Percentiles rank a stretch among this genome's conserved stretches.
These are phyloP conservation scores for Ciconia nigra DNA, from an alignment of 2,797 vertebrate genomes.

Conservation along the genomic window DNA sequence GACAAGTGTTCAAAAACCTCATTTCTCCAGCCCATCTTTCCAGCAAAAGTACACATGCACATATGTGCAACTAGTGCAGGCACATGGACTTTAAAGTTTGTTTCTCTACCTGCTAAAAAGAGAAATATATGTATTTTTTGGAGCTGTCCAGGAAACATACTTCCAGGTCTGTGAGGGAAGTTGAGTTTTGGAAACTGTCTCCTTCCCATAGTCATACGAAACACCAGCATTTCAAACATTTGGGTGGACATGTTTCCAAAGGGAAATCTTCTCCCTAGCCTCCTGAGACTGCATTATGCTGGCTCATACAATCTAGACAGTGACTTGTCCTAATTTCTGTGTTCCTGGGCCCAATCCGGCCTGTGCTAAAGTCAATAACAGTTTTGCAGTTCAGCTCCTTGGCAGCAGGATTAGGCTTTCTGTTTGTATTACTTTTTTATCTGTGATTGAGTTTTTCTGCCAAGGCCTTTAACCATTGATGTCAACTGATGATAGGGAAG, in stretches of 20 bases:
- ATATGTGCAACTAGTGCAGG: neutral
- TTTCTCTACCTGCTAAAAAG: neutral
- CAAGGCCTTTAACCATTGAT: neutral
- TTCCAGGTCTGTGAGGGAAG: neutral
- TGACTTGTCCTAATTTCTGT: neutral
- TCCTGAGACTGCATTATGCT: neutral
- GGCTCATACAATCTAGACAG: neutral
- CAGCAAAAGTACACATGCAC: neutral
- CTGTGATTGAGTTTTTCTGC: constrained; percentile 1
- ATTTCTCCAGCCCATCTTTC: neutral
- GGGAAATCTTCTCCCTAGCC: neutral
- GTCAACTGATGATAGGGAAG: neutral
- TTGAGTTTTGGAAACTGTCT: neutral
- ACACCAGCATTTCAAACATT: neutral
- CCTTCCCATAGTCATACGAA: neutral
- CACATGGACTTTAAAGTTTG: neutral
- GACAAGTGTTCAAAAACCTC: neutral
- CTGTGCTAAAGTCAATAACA: neutral
- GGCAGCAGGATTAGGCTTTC: constrained; percentile 17
- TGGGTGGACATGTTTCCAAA: neutral
- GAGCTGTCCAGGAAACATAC: neutral
- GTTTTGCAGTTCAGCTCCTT: neutral
- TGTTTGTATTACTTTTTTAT: constrained; percentile 17
- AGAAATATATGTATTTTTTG: neutral
- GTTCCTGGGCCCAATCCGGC: neutral